These are phyloP conservation scores for Struthidea cinerea DNA, from an alignment of 2,113 vertebrate genomes.

Conservation along the genomic window DNA sequence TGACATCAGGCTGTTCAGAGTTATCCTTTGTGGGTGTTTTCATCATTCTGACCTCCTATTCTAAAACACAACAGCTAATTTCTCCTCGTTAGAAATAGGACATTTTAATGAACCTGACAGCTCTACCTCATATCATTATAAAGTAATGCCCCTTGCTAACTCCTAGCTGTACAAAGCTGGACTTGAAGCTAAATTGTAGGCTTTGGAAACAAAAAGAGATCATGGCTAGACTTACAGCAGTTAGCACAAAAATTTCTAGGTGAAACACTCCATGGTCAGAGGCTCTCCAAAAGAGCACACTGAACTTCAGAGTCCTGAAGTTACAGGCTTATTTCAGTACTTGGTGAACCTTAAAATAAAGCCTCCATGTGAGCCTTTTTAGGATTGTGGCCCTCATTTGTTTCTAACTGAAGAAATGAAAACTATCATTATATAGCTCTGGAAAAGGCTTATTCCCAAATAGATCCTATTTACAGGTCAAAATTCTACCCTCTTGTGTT, in stretches of 20 bases:
- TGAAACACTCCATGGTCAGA: neutral
- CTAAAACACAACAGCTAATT: neutral
- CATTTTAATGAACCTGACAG: neutral
- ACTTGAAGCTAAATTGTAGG: neutral
- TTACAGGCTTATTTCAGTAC: constrained; percentile 23
- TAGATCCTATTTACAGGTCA: constrained; percentile 5
- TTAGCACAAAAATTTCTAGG: neutral
- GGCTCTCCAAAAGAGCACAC: neutral
- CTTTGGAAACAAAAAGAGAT: neutral
- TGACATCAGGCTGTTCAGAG: neutral
- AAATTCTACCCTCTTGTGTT: constrained; percentile 16
- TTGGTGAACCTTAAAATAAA: constrained; percentile 44
- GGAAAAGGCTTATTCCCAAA: constrained; percentile 32
- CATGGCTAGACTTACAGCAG: neutral
- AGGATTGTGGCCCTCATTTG: neutral
- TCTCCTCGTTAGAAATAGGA: neutral
- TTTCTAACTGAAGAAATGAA: constrained; percentile 43
- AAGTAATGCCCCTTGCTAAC: neutral
- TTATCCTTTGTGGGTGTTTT: neutral
- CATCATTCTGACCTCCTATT: neutral
- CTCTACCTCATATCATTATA: neutral
- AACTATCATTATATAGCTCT: constrained; percentile 22
- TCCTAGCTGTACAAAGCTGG: neutral
- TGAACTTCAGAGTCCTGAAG: constrained; percentile 9
- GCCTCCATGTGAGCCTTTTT: neutral